Conservation (phyloP, 2,797 vertebrate species). For the Chromobotia macracanthus region DNA sequence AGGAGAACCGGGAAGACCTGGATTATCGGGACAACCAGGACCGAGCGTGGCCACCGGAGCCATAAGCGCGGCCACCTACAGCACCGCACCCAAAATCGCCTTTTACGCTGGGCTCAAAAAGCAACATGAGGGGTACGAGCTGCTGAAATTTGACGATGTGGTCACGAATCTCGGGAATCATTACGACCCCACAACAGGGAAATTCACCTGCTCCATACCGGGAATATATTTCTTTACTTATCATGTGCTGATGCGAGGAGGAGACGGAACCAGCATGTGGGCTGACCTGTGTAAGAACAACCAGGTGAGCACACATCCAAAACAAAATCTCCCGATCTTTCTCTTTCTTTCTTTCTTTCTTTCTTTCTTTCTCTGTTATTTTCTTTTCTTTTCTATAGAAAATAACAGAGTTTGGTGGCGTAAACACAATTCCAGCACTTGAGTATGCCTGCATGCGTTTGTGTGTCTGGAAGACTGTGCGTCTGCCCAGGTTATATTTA, state of each 20-base stretch:
- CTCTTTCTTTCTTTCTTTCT: conserved; percentile 8
- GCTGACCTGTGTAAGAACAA: conserved; percentile 95
- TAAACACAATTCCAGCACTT: no score
- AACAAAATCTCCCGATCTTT: background rate
- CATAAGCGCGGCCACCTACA: conserved; percentile 94
- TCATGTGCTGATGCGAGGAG: conserved; percentile 94
- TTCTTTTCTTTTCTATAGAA: no score
- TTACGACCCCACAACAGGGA: conserved; percentile 90
- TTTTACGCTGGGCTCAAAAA: conserved; percentile 95
- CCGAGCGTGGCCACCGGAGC: conserved; percentile 81
- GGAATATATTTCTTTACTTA: conserved; percentile 98
- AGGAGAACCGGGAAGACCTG: conserved; percentile 86
- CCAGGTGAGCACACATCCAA: conserved; percentile 79
- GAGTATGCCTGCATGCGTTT: no score
- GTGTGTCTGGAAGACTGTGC: no score
- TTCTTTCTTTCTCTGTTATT: background rate
- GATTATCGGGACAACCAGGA: conserved; percentile 86
- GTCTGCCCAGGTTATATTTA: no score
- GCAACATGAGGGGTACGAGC: conserved; percentile 94
- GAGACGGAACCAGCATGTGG: conserved; percentile 97
- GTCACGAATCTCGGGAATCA: conserved; percentile 96
- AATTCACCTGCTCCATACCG: conserved; percentile 95
- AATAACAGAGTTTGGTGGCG: no score
- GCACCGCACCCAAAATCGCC: conserved; percentile 93
- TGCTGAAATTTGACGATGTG: conserved; percentile 95